Percentiles rank a stretch among this genome's conserved stretches.
Conservation (phyloP, 2,113 vertebrate species). For the Theristicus caerulescens region DNA sequence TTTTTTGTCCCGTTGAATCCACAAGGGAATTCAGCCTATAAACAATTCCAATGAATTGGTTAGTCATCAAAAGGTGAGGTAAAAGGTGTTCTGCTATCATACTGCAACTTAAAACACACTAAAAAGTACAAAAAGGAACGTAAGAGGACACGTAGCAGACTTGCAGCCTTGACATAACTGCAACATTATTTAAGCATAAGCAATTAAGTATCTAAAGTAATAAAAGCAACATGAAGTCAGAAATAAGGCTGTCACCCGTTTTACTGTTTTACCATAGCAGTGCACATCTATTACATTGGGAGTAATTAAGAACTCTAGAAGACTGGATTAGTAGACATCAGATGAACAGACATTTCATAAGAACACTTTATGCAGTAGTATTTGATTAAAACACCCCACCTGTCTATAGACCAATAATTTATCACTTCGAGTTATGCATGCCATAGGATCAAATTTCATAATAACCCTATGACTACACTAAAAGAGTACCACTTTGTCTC, state of each 20-base stretch:
- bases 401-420: not conserved
- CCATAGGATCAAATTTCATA: too few relatives aligned
- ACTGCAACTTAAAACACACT: not conserved
- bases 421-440: not conserved
- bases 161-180: not conserved
- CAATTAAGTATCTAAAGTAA: not conserved
- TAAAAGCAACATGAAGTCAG: not conserved
- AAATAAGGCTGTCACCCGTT: not conserved
- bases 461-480: not conserved
- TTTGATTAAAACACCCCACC: not conserved
- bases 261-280: not conserved
- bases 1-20: not conserved
- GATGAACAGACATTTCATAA: not conserved
- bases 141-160: rapidly evolving
- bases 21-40: not conserved
- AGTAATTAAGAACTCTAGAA: not conserved
- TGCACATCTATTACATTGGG: not conserved
- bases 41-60: not conserved
- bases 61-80: not conserved
- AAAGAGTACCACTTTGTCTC: not conserved
- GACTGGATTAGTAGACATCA: not conserved
- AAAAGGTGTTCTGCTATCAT: not conserved
- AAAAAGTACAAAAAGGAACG: not conserved
- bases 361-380: not conserved
- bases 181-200: not conserved